Evolutionary conservation across 1,140 invertebrate genomes (phyloP).

Genomic region (Diachasma alloeum): DNA sequence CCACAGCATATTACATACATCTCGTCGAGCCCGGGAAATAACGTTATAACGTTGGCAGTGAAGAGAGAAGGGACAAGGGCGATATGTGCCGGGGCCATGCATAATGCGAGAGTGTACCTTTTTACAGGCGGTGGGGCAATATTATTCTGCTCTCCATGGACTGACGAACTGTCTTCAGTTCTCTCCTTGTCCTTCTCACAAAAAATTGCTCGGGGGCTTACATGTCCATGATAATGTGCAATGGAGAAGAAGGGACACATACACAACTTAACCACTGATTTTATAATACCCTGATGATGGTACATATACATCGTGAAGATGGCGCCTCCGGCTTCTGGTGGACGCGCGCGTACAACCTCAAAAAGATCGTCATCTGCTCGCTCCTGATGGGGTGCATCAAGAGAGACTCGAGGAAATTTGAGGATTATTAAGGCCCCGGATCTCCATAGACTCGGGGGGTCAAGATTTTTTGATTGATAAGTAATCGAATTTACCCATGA

Average conservation of each 20-base stretch:
- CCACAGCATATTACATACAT: neutral
- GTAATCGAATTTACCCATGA: neutral
- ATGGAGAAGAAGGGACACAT: conserved; percentile 44
- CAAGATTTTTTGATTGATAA: neutral
- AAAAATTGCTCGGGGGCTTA: conserved; percentile 11
- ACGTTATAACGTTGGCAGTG: neutral
- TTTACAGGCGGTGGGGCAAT: conserved; percentile 34
- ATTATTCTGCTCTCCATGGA: conserved; percentile 40
- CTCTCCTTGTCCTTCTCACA: conserved; percentile 8
- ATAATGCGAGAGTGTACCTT: conserved; percentile 44
- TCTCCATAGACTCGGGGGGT: neutral
- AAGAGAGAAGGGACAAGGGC: neutral
- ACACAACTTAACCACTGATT: conserved; percentile 41
- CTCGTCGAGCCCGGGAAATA: neutral
- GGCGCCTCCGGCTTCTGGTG: conserved; percentile 52
- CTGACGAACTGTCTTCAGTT: conserved; percentile 24
- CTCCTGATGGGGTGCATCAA: conserved; percentile 2
- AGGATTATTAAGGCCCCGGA: neutral
- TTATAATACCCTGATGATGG: conserved; percentile 42
- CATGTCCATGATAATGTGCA: conserved; percentile 5
- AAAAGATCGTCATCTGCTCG: conserved; percentile 19
- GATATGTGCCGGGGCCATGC: conserved; percentile 33
- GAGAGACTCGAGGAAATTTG: neutral
- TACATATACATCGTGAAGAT: conserved; percentile 48
- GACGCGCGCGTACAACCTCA: conserved; percentile 19